phyloP scores from a whole-genome alignment of 1,140 invertebrate species.

The Xylocopa sonorina region DNA sequence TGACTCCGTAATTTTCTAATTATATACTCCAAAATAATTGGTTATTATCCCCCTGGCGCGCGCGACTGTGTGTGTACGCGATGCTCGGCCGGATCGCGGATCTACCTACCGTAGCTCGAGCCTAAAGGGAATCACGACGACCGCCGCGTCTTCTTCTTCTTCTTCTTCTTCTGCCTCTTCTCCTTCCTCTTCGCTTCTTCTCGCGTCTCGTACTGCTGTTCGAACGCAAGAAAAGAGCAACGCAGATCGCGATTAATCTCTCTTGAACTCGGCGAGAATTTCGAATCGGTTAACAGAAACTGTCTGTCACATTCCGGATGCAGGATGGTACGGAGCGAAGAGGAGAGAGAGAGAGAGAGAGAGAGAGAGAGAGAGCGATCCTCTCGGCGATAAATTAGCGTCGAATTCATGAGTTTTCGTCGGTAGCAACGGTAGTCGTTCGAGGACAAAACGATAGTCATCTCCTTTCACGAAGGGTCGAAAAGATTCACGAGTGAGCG shows the following conservation, averaged over 20 bases:
- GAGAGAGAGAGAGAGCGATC: constrained; percentile 17
- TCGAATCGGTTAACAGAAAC: constrained; percentile 12
- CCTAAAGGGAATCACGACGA: constrained; percentile 78
- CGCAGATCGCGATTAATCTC: constrained; percentile 33
- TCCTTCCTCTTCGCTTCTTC: no score
- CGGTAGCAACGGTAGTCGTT: constrained; percentile 67
- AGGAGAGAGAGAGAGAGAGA: constrained; percentile 15
- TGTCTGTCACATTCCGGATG: constrained; percentile 53
- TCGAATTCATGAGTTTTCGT: constrained; percentile 67
- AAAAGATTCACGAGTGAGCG: constrained; percentile 64
- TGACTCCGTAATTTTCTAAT: constrained; percentile 81
- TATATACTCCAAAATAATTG: constrained; percentile 82
- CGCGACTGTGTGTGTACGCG: constrained; percentile 52
- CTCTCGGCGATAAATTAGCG: constrained; percentile 62
- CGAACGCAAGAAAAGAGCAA: no score
- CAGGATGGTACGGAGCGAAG: no score
- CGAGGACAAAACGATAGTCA: constrained; percentile 69
- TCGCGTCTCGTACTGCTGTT: no score
- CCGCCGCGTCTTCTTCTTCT: constrained; percentile 36
- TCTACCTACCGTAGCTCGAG: constrained; percentile 62
- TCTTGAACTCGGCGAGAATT: constrained; percentile 36
- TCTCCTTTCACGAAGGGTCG: constrained; percentile 64
- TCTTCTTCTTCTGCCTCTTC: not conserved
- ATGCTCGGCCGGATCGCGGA: constrained; percentile 69
- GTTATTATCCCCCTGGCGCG: constrained; percentile 76